Base-by-base conservation (phyloP, 2,113 vertebrate species). In the Sciurus niger region DNA sequence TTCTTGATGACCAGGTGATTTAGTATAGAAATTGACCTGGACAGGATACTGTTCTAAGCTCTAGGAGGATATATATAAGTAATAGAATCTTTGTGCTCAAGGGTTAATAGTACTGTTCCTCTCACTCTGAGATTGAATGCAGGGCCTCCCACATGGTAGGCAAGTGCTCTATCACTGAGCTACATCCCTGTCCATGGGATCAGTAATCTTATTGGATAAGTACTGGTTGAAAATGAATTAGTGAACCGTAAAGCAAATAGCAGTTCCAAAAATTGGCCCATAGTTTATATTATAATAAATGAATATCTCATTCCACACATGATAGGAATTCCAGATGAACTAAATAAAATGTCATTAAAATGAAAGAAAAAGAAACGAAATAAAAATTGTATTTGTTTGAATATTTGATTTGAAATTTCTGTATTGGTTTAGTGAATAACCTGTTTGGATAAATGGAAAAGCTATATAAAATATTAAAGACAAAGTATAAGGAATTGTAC, bases 271-370 rank as follows among this genome's bases (percentile, higher is more conserved):
- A 95, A 67, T 74, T 85, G 37, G n/a, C 58, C 22, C 22, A 18
- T 89, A 34, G 51, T 78, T 92, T 92, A 77, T 87, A 68, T 76
- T 91, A 70, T 70, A 92, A 84, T 84, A 89, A 84, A 72, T 40
- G 34, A 92, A 14, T 88, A 76, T 24, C 2, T 82, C 22, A 77
- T 77, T 67, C 30, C 17, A 68, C 83, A 63, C 22, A 63, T 87
- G 58, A 46, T 90, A 92, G 51, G 30, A 78, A 84, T 92, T 92
- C 53, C 65, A 92, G 55, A 46, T 79, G 20, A 89, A 84, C 32
- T 87, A 82, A 84, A 90, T 22, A 74, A 93, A 94, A 68, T 65
- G 32, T 46, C 84, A 55, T 51, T 73, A 58, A 93, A 88, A 84
- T 22, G 16, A 32, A 68, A 67, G 28, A 9, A 16, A 28, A 6